Conservation (phyloP, 2,797 vertebrate species). For the Lates japonicus region DNA sequence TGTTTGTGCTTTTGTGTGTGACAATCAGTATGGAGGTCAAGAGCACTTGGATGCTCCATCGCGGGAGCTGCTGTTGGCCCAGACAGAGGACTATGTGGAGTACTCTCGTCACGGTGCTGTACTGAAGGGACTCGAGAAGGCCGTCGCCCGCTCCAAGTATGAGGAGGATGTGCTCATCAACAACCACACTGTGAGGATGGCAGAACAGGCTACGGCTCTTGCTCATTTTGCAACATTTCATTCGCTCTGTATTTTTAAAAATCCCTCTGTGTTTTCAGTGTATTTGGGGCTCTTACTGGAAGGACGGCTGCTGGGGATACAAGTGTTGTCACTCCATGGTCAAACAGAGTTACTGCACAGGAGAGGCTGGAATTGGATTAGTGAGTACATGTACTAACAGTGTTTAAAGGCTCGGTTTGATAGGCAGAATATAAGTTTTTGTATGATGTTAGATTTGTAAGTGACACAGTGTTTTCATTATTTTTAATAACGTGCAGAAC, state of each 20-base stretch:
- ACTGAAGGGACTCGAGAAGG: slow-evolving; percentile 97
- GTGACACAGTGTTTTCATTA: not conserved
- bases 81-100: slow-evolving; percentile 98
- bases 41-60: slow-evolving; percentile 94
- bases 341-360: slow-evolving; percentile 98
- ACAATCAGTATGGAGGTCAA: slow-evolving; percentile 93
- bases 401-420: not conserved
- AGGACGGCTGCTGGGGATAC: slow-evolving; percentile 96
- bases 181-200: slow-evolving; percentile 91
- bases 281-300: slow-evolving; percentile 98
- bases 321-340: slow-evolving; percentile 98
- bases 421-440: not conserved
- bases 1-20: slow-evolving; percentile 29
- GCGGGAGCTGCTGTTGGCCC: slow-evolving; percentile 93
- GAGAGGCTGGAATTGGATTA: slow-evolving; percentile 91
- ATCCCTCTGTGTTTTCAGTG: slow-evolving; percentile 82
- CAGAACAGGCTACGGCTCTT: not conserved
- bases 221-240: not conserved
- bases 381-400: slow-evolving; percentile 82
- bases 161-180: slow-evolving; percentile 96
- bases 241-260: not conserved
- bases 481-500: slow-evolving; percentile 67
- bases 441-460: not conserved
- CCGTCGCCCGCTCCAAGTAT: slow-evolving; percentile 95
- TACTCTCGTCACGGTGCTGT: slow-evolving; percentile 98